Conservation (phyloP, 2,113 vertebrate species). For the Apodemus speciosus region DNA sequence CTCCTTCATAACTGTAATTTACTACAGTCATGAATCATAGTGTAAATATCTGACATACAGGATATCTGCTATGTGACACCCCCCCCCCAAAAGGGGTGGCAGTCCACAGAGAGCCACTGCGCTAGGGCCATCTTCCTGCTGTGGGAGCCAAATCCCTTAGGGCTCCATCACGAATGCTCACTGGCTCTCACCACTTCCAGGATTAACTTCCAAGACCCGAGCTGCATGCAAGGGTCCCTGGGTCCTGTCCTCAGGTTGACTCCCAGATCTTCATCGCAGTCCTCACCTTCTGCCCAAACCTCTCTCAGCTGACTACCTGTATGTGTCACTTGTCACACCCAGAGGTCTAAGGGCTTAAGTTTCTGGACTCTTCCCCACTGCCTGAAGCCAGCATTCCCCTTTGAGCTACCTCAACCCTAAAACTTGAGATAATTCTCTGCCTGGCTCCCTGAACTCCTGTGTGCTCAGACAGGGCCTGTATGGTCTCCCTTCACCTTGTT, state of each 20-base stretch:
- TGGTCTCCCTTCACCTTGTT: not conserved
- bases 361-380: not conserved
- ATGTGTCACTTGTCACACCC: not conserved
- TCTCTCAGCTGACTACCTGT: not conserved
- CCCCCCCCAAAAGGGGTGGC: not conserved
- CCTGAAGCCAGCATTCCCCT: not conserved
- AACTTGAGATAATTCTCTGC: not conserved
- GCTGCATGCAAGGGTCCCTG: not conserved
- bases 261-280: not conserved
- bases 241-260: not conserved
- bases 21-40: not conserved
- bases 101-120: not conserved
- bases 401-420: not conserved
- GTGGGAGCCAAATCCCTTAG: not conserved
- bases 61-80: not conserved
- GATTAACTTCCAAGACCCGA: not conserved
- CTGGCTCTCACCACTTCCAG: not conserved
- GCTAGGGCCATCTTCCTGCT: not conserved
- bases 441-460: no score
- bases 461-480: not conserved
- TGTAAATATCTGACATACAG: not conserved
- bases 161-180: not conserved
- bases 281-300: fast-evolving
- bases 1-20: not conserved
- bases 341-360: not conserved